Percentiles rank a stretch among this genome's conserved stretches.
These are phyloP conservation scores for Kuschelorhynchus macadamiae DNA, from an alignment of 2,888 invertebrate genomes.

Conservation along the genomic window DNA sequence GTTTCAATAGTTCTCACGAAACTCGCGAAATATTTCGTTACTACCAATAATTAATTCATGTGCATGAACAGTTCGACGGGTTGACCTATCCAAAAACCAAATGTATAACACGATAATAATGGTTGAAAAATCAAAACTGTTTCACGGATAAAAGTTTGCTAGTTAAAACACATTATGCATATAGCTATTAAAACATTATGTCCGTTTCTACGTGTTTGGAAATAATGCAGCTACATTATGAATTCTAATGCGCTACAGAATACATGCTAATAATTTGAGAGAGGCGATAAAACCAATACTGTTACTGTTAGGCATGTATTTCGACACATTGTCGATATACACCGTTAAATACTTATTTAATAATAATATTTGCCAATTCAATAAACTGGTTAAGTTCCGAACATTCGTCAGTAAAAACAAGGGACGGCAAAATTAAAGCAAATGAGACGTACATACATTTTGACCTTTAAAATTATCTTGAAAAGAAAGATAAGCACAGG, in stretches of 20 bases:
- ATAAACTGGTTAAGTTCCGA: no score
- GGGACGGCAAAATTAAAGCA: no score
- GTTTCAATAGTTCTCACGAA: conserved; percentile 5
- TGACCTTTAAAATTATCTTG: no score
- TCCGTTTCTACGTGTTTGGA: conserved; percentile 16
- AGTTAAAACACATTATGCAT: conserved; percentile 15
- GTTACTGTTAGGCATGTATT: no score
- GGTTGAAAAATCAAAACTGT: conserved; percentile 8
- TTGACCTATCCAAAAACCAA: conserved; percentile 8
- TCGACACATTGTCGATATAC: no score
- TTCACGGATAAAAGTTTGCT: conserved; percentile 8
- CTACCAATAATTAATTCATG: conserved; percentile 15
- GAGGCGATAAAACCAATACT: background rate
- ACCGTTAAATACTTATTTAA: no score
- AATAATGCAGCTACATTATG: conserved; percentile 10
- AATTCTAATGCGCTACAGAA: conserved; percentile 4
- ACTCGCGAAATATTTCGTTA: conserved; percentile 10
- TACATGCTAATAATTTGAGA: background rate
- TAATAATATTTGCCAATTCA: no score
- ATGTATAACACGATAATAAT: conserved; percentile 8
- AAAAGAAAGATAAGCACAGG: no score
- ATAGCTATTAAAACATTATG: conserved; percentile 11
- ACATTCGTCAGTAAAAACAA: no score
- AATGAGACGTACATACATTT: no score
- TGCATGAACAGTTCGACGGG: conserved; percentile 8